phyloP scores from a whole-genome alignment of 2,113 vertebrate species.

The Tangachromis dhanisi region DNA sequence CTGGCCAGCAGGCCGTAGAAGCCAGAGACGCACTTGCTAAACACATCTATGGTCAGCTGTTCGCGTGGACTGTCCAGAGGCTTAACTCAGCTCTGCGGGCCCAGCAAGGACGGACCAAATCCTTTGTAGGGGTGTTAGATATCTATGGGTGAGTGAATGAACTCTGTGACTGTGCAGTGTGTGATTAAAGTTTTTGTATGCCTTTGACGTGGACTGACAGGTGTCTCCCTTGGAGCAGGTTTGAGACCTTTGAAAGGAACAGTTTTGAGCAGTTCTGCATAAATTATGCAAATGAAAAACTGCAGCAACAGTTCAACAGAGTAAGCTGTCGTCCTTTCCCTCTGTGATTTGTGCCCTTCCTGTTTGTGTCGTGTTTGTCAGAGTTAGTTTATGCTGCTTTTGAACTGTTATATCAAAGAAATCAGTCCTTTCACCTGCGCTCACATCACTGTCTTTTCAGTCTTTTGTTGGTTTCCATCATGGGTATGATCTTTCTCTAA shows the following conservation, averaged over 20 bases:
- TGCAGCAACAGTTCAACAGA: conserved; percentile 79
- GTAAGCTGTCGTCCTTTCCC: conserved; percentile 35
- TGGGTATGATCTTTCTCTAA: not conserved
- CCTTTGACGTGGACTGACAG: not conserved
- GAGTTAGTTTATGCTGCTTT: not conserved
- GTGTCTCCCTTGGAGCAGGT: conserved; percentile 51
- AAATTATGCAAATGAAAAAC: conserved; percentile 80
- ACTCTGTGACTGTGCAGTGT: not conserved
- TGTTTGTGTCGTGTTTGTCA: not conserved
- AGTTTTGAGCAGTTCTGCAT: conserved; percentile 84
- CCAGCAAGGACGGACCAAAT: conserved; percentile 22
- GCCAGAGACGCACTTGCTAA: conserved; percentile 73
- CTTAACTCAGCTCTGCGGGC: conserved; percentile 67
- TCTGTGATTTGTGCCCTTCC: not conserved
- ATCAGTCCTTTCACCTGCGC: not conserved
- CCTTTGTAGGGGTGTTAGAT: conserved; percentile 75
- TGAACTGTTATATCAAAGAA: not conserved
- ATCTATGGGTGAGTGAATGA: conserved; percentile 70
- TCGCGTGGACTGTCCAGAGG: conserved; percentile 70
- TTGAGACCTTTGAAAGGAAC: conserved; percentile 79
- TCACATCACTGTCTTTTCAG: not conserved
- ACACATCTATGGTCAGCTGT: conserved; percentile 71
- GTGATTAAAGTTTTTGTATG: not conserved
- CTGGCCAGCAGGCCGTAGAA: conserved; percentile 61
- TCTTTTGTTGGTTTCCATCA: not conserved